Evolutionary conservation across 2,888 invertebrate species (phyloP).

Genomic region (Napeogenes inachia): DNA sequence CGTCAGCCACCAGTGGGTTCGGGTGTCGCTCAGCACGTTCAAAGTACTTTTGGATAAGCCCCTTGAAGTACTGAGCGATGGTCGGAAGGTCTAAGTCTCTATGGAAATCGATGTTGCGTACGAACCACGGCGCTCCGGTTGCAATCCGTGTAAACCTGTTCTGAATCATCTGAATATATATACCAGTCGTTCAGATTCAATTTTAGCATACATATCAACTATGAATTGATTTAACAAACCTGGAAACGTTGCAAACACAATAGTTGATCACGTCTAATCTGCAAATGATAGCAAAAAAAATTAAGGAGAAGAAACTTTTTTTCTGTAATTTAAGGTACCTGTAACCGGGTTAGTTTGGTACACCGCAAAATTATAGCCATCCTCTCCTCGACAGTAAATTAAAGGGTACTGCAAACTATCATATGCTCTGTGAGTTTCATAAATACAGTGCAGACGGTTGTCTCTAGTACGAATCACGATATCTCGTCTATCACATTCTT

Average conservation of each 20-base stretch:
- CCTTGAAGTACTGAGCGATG: too few relatives aligned
- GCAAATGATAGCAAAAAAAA: neutral
- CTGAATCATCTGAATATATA: too few relatives aligned
- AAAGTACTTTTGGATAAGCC: too few relatives aligned
- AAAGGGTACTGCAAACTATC: constrained; percentile 17
- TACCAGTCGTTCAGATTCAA: constrained; percentile 15
- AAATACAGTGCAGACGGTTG: constrained; percentile 9
- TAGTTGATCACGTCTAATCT: neutral
- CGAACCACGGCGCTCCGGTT: too few relatives aligned
- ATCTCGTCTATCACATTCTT: constrained; percentile 28
- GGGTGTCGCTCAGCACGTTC: too few relatives aligned
- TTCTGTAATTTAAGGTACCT: neutral
- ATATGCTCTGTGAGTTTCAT: constrained; percentile 14
- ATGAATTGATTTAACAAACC: neutral
- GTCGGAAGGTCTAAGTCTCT: too few relatives aligned
- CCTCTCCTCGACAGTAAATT: constrained; percentile 13
- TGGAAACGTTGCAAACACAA: neutral
- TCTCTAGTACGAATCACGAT: constrained; percentile 22
- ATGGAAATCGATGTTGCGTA: too few relatives aligned
- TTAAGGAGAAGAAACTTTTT: neutral
- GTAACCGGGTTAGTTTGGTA: neutral
- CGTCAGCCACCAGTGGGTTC: too few relatives aligned
- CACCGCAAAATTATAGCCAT: constrained; percentile 14
- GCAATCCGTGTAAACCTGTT: too few relatives aligned
- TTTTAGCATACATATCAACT: too few relatives aligned